A percentile compares a stretch with the other conserved stretches of the same genome.
Evolutionary conservation across 2,113 vertebrate species (phyloP).

Genomic region (Donacobius atricapilla): DNA sequence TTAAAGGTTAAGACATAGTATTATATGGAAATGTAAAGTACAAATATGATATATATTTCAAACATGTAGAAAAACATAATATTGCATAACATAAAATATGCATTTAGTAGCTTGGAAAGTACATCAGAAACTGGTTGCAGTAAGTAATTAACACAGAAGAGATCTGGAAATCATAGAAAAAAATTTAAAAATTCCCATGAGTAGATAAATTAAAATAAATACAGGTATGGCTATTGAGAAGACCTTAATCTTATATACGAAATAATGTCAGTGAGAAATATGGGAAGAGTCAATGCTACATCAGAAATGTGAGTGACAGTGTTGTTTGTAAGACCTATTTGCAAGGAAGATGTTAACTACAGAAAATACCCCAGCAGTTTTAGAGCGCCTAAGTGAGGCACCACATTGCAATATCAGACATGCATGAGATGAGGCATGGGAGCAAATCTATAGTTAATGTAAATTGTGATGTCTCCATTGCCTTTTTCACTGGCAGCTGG

Average conservation of each 20-base stretch:
- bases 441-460: not conserved
- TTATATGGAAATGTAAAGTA: not conserved
- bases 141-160: not conserved
- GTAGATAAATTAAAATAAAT: not conserved
- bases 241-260: not conserved
- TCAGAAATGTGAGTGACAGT: not conserved
- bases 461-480: not conserved
- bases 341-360: not conserved
- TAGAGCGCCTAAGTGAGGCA: not conserved
- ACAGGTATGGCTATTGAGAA: not conserved
- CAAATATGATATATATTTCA: not conserved
- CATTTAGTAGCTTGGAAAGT: not conserved
- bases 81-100: not conserved
- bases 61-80: not conserved
- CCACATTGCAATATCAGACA: not conserved
- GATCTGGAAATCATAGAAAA: not conserved
- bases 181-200: not conserved
- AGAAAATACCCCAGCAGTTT: not conserved
- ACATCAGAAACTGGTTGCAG: not conserved
- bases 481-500: not conserved
- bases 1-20: not conserved
- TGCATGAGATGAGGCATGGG: rapidly evolving
- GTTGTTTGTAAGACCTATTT: not conserved
- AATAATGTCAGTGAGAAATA: not conserved
- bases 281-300: not conserved